Base-by-base conservation (phyloP, 2,797 vertebrate genomes). In the Onychomys arenicola region DNA sequence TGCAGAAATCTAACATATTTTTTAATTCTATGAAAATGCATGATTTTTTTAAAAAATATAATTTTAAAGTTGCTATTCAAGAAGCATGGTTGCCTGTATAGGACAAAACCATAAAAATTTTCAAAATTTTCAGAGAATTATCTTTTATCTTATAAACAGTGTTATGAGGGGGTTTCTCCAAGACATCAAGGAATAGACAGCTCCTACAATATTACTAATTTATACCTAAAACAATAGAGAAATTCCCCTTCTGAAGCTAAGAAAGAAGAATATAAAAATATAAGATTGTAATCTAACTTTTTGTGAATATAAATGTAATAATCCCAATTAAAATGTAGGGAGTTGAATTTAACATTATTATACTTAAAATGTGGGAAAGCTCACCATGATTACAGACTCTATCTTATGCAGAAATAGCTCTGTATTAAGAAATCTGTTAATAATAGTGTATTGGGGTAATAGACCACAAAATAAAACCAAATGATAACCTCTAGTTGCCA, bases 11-110 rank as follows among this genome's bases (percentile, higher is more conserved):
- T 90, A 95, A 90, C 82, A 89, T 69, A 63, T 87, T 92, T 96
- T 96, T 61, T 80, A 98, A 93, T 95, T 92, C 83, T 91, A 86
- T 96, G 59, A 92, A 97, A 97, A 96, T 95, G 69, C 2, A 95
- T 94, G n/a, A 87, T 78, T 97, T 88, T 55, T 96, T 96, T 95
- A 78, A 91, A 93, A 93, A 94, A 91, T 94, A 90, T 52, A 81
- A 75, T 96, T 89, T 96, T 94, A 32, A 55, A 96, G 57, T 93
- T 93, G 59, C 93, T 91, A 92, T 63, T 95, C 81, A 97, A 90
- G 81, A 96, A 94, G 71, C 61, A 76, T 93, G 76, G 55, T 88
- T 95, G 90, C 40, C 57, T 94, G 32, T 65, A 37, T 88, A 90
- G 19, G 43, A 37, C 49, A 90, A 97, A 97, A 89, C 73, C 40